Evolutionary conservation across 2,113 vertebrate species (phyloP).

Genomic region (Thalassarche chlororhynchos): DNA sequence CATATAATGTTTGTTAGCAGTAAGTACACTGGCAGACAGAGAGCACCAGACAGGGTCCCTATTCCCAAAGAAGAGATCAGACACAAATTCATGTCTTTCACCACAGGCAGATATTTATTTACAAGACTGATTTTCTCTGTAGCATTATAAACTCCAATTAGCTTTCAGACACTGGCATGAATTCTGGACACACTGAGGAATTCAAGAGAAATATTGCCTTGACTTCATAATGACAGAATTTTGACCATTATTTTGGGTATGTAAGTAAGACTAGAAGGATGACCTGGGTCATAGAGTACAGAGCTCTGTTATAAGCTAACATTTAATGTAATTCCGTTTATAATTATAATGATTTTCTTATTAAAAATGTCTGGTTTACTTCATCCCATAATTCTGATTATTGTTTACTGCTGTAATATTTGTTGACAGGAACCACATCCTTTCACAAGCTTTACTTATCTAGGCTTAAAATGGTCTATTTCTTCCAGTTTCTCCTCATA

Average conservation of each 20-base stretch:
- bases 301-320: neutral
- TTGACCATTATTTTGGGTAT: neutral
- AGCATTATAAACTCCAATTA: neutral
- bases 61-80: neutral
- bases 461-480: neutral
- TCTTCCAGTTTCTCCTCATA: neutral
- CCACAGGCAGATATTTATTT: conserved; percentile 4
- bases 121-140: neutral
- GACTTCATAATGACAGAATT: neutral
- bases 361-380: neutral
- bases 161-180: neutral
- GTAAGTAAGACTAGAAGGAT: neutral
- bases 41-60: neutral
- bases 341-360: neutral
- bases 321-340: neutral
- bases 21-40: neutral
- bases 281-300: neutral
- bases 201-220: conserved; percentile 14
- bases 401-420: neutral
- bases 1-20: neutral
- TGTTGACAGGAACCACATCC: neutral
- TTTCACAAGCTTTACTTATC: neutral
- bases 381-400: neutral
- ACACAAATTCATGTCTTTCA: neutral
- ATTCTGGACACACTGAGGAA: neutral